phyloP scores from a whole-genome alignment of 2,113 vertebrate genomes.

The Petroica traversi region DNA sequence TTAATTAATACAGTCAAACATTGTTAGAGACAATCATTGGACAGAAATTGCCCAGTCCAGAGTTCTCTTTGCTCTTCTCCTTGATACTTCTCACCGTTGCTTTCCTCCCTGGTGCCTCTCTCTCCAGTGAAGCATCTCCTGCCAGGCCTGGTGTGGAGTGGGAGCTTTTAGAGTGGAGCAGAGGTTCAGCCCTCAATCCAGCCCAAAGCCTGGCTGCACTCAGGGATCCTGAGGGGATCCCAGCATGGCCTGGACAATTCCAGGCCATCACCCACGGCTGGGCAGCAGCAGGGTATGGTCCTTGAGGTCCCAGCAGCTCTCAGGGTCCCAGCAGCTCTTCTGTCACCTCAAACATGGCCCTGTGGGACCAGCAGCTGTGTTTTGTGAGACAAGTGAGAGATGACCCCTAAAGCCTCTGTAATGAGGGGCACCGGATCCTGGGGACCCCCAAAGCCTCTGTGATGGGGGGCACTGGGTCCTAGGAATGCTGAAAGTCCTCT shows the following conservation, averaged over 20 bases:
- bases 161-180: neutral
- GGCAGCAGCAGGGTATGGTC: neutral
- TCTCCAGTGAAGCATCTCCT: neutral
- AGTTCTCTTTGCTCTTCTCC: neutral
- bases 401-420: neutral
- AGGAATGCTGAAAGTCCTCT: neutral
- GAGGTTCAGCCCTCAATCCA: neutral
- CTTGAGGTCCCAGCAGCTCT: neutral
- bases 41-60: neutral
- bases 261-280: fast-evolving
- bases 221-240: fast-evolving
- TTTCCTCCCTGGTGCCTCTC: neutral
- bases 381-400: neutral
- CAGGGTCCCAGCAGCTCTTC: neutral
- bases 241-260: neutral
- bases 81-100: neutral
- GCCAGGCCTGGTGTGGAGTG: neutral
- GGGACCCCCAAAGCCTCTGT: neutral
- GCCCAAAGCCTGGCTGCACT: neutral
- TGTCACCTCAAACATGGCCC: neutral
- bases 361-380: neutral
- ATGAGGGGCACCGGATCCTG: neutral
- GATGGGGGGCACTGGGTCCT: neutral
- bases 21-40: conserved; percentile 49
- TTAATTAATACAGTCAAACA: conserved; percentile 65